phyloP scores from a whole-genome alignment of 1,140 invertebrate genomes.

The Danaus melanippus region DNA sequence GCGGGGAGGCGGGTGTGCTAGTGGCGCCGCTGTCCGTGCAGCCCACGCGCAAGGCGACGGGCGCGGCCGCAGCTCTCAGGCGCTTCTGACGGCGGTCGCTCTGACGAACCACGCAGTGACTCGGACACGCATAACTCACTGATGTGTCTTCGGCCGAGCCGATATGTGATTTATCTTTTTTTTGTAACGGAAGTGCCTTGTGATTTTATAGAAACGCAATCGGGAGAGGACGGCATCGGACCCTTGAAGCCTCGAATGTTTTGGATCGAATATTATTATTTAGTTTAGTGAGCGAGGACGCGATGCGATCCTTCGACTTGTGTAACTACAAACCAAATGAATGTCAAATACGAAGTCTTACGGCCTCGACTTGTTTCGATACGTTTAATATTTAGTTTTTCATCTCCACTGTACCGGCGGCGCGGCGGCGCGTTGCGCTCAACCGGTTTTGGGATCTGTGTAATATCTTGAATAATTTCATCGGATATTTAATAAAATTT shows the following conservation, averaged over 20 bases:
- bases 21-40: conserved; percentile 86
- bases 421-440: conserved; percentile 21
- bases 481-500: conserved; percentile 24
- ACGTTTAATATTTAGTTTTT: conserved; percentile 11
- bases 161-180: conserved; percentile 2
- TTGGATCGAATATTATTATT: conserved; percentile 9
- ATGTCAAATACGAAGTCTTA: conserved; percentile 13
- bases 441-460: conserved; percentile 38
- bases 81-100: conserved; percentile 58
- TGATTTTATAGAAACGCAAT: conserved; percentile 19
- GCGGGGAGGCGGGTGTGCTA: conserved; percentile 75
- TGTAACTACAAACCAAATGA: conserved; percentile 22
- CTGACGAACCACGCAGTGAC: conserved; percentile 21
- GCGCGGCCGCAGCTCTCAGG: conserved; percentile 49
- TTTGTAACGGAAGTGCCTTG: conserved; percentile 27
- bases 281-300: conserved; percentile 8
- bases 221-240: not conserved
- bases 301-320: conserved; percentile 9
- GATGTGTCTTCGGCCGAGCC: conserved; percentile 3
- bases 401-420: conserved; percentile 31
- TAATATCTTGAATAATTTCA: conserved; percentile 30
- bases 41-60: conserved; percentile 79
- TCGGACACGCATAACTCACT: conserved; percentile 10
- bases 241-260: conserved; percentile 8
- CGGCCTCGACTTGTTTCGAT: conserved; percentile 2